Percentiles rank a stretch among this genome's conserved stretches.
These are phyloP conservation scores for Diarsia mendica DNA, from an alignment of 2,888 invertebrate genomes.

Conservation along the genomic window DNA sequence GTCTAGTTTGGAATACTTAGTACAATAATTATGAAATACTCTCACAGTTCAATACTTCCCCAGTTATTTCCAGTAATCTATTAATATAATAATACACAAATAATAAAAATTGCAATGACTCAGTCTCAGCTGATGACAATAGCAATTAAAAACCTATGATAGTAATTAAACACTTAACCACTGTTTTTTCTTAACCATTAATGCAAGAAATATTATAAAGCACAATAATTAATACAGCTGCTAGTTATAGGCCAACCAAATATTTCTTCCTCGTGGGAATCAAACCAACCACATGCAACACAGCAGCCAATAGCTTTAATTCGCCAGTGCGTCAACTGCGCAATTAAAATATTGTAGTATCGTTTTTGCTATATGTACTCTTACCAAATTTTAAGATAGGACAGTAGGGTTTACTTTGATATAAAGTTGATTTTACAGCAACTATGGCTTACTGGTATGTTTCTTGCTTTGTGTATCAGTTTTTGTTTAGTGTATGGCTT, in stretches of 20 bases:
- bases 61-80: neutral
- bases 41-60: neutral
- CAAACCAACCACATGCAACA: too few species aligned
- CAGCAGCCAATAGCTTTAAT: too few species aligned
- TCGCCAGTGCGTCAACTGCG: too few species aligned
- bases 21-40: neutral
- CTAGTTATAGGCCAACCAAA: too few species aligned
- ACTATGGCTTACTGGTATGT: neutral
- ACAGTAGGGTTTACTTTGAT: neutral
- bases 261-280: too few species aligned
- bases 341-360: too few species aligned
- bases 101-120: slow-evolving; percentile 18
- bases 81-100: slow-evolving; percentile 7
- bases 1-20: too few species aligned
- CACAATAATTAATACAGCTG: too few species aligned
- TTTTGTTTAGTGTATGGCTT: too few species aligned
- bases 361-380: too few species aligned
- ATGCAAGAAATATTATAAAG: neutral
- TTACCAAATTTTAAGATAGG: too few species aligned
- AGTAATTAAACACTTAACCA: neutral
- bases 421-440: neutral
- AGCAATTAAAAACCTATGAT: slow-evolving; percentile 45
- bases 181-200: neutral
- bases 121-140: slow-evolving; percentile 9
- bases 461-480: too few species aligned